Base-by-base conservation (phyloP, 2,888 invertebrate genomes). In the Eretmocerus hayati region DNA sequence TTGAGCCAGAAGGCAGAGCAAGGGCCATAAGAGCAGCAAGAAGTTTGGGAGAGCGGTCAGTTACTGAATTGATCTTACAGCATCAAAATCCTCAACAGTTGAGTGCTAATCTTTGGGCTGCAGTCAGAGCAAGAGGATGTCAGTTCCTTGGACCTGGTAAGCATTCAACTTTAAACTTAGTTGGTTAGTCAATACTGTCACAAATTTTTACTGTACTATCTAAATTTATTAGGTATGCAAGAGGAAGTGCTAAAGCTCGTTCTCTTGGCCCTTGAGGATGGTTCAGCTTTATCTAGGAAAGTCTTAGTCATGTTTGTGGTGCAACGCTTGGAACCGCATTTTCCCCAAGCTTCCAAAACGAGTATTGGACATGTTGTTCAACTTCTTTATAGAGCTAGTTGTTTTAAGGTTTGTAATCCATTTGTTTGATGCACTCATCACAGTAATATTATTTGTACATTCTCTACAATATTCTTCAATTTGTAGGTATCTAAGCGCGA, bases 331-430 rank as follows among this genome's bases (percentile, higher is more conserved):
- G 90, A 93, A 72, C 92, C 95, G 38, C 93, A 94, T 71, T 91
- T 90, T 72, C 89, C 92, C 2, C 92, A 92, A 75, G 95, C 96
- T 49, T 95, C 96, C 18, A 99, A 99, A 77, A 99, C 97, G 23
- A 94, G 94, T 69, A 96, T 99, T 68, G 97, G 97, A 11, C 97
- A 99, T 74, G 97, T 99, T 37, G 96, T 99, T 46, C 99, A 99
- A 73, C 80, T 99, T 43, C 78, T 99, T 21, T 99, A 99, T 72
- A 81, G 97, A 60, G 97, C 97, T 41, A 95, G 95, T 54, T 97
- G 97, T 75, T 99, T 99, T 75, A 95, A 94, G 80, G 95, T 90
- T 70, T 71, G 54, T 55, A 32, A 16, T 23, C 16, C 15, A 4
- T 15, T 8, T n/a, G n/a, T n/a, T n/a, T n/a, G n/a, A n/a, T n/a